phyloP scores from a whole-genome alignment of 2,113 vertebrate genomes.

The Enhydra lutris region DNA sequence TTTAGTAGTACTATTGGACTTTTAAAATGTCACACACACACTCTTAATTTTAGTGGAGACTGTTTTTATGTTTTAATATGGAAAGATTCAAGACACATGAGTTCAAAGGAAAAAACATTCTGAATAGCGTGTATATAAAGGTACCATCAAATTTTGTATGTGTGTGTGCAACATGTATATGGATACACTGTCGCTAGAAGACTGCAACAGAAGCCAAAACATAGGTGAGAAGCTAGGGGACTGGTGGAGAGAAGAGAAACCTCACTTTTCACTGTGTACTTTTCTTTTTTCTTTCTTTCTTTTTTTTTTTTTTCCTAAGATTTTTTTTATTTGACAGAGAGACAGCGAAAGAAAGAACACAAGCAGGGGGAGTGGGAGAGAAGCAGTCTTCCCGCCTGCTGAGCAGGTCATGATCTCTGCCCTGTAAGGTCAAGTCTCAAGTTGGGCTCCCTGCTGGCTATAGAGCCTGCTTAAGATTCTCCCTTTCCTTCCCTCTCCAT shows the following conservation, averaged over 20 bases:
- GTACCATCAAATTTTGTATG: neutral
- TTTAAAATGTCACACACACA: constrained; percentile 24
- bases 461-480: neutral
- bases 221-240: neutral
- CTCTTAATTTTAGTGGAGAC: neutral
- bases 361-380: too few relatives aligned
- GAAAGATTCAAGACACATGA: neutral
- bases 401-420: neutral
- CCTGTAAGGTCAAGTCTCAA: neutral
- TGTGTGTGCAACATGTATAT: neutral
- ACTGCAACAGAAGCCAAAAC: neutral
- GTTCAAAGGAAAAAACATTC: neutral
- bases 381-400: too few relatives aligned
- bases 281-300: neutral
- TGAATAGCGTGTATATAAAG: neutral
- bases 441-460: neutral
- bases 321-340: too few relatives aligned
- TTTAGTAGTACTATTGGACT: neutral
- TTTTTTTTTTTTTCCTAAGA: too few relatives aligned
- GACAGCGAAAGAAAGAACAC: too few relatives aligned
- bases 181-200: neutral
- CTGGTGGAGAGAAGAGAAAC: neutral
- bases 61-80: neutral
- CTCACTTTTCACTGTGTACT: neutral
- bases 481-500: neutral